Conservation (phyloP, 1,140 invertebrate genomes). For the Pseudomyrmex sp. region DNA sequence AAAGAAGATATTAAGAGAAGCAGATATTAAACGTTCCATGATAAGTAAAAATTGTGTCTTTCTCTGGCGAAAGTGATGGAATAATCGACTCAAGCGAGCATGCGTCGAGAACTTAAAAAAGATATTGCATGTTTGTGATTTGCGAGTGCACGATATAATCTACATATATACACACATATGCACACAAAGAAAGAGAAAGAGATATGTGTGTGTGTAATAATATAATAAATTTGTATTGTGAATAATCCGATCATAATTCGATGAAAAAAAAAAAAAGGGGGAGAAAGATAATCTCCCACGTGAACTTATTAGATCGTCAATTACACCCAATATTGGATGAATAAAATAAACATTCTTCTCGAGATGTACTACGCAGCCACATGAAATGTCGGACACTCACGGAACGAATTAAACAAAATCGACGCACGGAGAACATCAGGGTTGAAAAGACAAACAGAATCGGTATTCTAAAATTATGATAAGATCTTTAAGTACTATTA, state of each 20-base stretch:
- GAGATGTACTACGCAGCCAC: background rate
- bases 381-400: slow-evolving; percentile 1
- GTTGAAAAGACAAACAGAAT: slow-evolving; percentile 32
- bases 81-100: slow-evolving; percentile 47
- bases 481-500: slow-evolving; percentile 54
- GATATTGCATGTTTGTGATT: slow-evolving; percentile 60
- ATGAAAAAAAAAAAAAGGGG: slow-evolving; percentile 35
- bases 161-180: background rate
- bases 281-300: slow-evolving; percentile 8
- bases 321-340: slow-evolving; percentile 43
- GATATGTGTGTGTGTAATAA: slow-evolving; percentile 38
- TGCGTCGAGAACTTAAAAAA: slow-evolving; percentile 35
- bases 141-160: slow-evolving; percentile 45
- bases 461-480: slow-evolving; percentile 56
- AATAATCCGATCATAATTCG: slow-evolving; percentile 23
- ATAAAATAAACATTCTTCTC: slow-evolving; percentile 40
- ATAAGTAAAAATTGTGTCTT: slow-evolving; percentile 54
- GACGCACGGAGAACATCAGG: slow-evolving; percentile 13
- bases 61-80: slow-evolving; percentile 26
- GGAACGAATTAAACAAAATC: slow-evolving; percentile 11
- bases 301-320: slow-evolving; percentile 58
- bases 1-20: slow-evolving; percentile 52
- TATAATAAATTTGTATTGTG: slow-evolving; percentile 60
- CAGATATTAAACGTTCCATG: slow-evolving; percentile 51
- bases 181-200: too few relatives aligned